phyloP scores from a whole-genome alignment of 2,797 vertebrate genomes.

The Sebastes trivittatus region DNA sequence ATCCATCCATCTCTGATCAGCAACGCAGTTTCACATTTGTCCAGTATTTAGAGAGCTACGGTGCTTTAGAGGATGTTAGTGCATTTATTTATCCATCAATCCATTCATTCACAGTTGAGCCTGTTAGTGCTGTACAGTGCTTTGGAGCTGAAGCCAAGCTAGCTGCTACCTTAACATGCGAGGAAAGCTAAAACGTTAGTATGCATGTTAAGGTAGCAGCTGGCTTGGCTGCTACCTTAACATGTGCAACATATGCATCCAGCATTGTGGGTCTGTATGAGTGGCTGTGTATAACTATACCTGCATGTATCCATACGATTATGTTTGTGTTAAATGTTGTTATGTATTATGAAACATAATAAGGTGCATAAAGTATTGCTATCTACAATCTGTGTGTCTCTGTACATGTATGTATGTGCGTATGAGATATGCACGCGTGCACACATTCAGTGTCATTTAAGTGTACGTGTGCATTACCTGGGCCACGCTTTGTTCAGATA shows the following conservation, averaged over 20 bases:
- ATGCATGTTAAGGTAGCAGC: neutral
- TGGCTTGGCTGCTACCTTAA: neutral
- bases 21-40: no score
- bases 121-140: neutral
- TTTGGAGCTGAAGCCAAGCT: neutral
- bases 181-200: neutral
- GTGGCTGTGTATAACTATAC: neutral
- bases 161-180: neutral
- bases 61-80: neutral
- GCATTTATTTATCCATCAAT: neutral
- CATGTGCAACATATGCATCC: neutral
- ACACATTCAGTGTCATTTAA: neutral
- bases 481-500: constrained; percentile 88
- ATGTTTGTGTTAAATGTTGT: neutral
- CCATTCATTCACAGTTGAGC: neutral
- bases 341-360: no score
- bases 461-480: constrained; percentile 78
- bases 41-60: neutral
- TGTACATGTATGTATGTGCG: neutral
- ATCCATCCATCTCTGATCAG: no score
- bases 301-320: neutral
- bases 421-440: neutral
- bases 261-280: neutral
- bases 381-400: neutral
- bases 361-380: neutral